Evolutionary conservation across 2,797 vertebrate species (phyloP), one percentile per base, ranked within the genome.

Genomic region (Danio choprae): DNA sequence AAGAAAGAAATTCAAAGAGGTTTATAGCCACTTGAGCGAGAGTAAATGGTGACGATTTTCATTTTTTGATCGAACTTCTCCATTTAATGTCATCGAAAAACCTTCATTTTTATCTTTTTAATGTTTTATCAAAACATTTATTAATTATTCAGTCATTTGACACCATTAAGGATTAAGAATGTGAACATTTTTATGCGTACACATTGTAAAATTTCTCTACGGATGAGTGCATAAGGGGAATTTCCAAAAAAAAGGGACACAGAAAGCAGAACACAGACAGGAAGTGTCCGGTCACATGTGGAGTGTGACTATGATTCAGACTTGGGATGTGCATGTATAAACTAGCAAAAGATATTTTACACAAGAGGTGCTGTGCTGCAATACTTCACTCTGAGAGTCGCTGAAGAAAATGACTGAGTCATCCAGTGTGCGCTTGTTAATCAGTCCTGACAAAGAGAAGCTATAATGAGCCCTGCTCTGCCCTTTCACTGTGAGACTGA

Each of bases 261-360:
- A 38, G 38, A 36, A 22, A 4, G 4, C 6, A 12, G 44, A 51
- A 65, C 62, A 36, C 74, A 55, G 40, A 18, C 38, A 55, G 74
- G 36, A 64, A 44, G 38, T 29, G 40, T 56, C 50, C 6, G 0
- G 63, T 67, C 62, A 77, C 74, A 77, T 67, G 63, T 29, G 44
- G 16, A 2, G 15, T 67, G 74, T 67, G 50, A 55, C 20, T 22
- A 11, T 77, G 50, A 77, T 18, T 77, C 74, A 67, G 15, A 44
- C 44, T 2, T 40, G 46, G 40, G 2, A 58, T 9, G 55, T 7
- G 41, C 12, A 7, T 22, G 29, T n/a, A 18, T 73, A 20, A 46
- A 60, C 36, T 36, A 5, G 22, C 10, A 62, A 22, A 38, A 65
- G 40, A 58, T 18, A 29, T 43, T 38, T 29, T 10, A 40, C 59